phyloP scores from a whole-genome alignment of 37 sponge, comb jelly and placozoan genomes.

The Aphrocallistes beatrix region DNA sequence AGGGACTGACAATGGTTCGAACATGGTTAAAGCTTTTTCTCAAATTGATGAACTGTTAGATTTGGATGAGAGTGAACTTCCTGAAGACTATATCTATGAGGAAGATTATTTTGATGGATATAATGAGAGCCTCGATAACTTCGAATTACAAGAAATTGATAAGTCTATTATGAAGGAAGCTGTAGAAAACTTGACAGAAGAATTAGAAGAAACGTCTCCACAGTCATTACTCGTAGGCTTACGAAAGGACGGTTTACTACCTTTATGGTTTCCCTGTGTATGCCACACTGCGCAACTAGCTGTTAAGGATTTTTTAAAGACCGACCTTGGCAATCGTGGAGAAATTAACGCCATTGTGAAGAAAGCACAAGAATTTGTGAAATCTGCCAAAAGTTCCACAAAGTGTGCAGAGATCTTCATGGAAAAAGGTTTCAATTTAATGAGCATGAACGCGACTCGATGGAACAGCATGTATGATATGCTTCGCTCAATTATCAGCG shows the following conservation, averaged over 20 bases:
- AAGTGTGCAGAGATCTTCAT: neutral
- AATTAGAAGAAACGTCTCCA: neutral
- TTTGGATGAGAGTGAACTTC: neutral
- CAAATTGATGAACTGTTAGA: constrained; percentile 6
- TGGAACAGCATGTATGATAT: neutral
- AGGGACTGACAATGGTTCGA: neutral
- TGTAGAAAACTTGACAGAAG: neutral
- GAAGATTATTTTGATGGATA: constrained; percentile 3
- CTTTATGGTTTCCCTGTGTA: neutral
- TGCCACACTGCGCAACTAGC: constrained; percentile 7
- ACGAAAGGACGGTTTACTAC: neutral
- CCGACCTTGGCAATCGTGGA: neutral
- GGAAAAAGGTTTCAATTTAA: neutral
- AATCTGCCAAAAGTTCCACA: neutral
- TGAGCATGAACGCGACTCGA: neutral
- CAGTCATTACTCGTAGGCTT: neutral
- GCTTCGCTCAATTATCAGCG: neutral
- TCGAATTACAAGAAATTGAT: neutral
- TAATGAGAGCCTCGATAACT: no score
- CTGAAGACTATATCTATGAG: neutral
- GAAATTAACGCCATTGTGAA: neutral
- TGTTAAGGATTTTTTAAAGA: neutral
- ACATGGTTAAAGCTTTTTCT: neutral
- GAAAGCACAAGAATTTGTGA: neutral
- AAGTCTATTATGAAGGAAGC: constrained; percentile 4